Base-by-base conservation (phyloP, 2,888 invertebrate species). In the Heliothis peltigera region DNA sequence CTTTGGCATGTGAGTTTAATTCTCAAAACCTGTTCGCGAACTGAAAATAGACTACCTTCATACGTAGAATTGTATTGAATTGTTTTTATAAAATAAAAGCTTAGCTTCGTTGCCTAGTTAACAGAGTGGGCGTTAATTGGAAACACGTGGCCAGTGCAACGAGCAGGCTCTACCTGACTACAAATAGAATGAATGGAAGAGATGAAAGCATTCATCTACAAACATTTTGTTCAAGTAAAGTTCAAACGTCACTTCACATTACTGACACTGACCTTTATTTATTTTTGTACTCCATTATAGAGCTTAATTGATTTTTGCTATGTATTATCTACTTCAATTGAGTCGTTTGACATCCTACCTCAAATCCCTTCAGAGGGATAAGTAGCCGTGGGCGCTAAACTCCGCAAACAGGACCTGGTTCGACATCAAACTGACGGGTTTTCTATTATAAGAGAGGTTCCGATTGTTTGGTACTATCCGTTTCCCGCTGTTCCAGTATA, bases 101-200 rank as follows among this genome's bases (percentile, higher is more conserved):
- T 79, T 48, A 32, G 68, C 54, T 60, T 46, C 57, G 56, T 65
- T 75, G 70, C 70, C 73, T 77, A 62, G 73, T 68, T 65, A 64
- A 66, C 58, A 48, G 71, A 55, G 85, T 84, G 72, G 82, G 83
- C 48, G 85, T 68, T 85, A 87, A 90, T 86, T 85, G 82, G 77
- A 86, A 85, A 88, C 87, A 88, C 87, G 87, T 89, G 87, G 35
- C 60, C 17, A 70, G 64, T 84, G 84, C 83, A 85, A 65, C 74
- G 75, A 79, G 77, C 75, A 81, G 75, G 72, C 84, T 82, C 72
- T 81, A 68, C 68, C 65, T 71, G 64, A 80, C 85, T 83, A 83
- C 81, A 87, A 89, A 87, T 78, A 81, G 68, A 70, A 80, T 75
- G 74, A 70, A 80, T 75, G 74, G 72, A 82, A 62, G 67, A 82